These are phyloP conservation scores for Macaria notata DNA, from an alignment of 2,888 invertebrate species.

Conservation along the genomic window DNA sequence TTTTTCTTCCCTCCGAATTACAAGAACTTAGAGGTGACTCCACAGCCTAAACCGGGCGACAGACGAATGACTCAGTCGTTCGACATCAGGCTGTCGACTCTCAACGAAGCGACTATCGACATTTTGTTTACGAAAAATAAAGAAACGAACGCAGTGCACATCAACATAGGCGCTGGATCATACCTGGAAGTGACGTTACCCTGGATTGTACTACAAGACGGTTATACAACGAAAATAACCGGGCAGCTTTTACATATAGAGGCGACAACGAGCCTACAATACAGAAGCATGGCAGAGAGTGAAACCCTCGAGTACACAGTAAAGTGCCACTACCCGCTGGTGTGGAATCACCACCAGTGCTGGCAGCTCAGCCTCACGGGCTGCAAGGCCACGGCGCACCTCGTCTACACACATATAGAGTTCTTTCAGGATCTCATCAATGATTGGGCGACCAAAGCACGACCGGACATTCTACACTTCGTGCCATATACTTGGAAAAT, in stretches of 20 bases:
- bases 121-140: slow-evolving; percentile 96
- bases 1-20: slow-evolving; percentile 97
- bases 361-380: slow-evolving; percentile 96
- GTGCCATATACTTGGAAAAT: slow-evolving; percentile 99
- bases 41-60: slow-evolving; percentile 93
- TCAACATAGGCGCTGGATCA: slow-evolving; percentile 97
- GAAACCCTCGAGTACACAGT: slow-evolving; percentile 97
- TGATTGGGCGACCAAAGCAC: slow-evolving; percentile 97
- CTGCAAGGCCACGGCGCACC: slow-evolving; percentile 95
- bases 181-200: slow-evolving; percentile 98
- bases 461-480: slow-evolving; percentile 96
- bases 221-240: slow-evolving; percentile 94
- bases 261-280: slow-evolving; percentile 97
- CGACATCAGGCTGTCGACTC: slow-evolving; percentile 94
- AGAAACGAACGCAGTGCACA: slow-evolving; percentile 98
- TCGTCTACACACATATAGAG: slow-evolving; percentile 97
- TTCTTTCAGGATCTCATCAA: slow-evolving; percentile 98
- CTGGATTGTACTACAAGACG: slow-evolving; percentile 94
- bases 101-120: slow-evolving; percentile 97
- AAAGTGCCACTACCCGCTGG: slow-evolving; percentile 93
- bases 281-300: slow-evolving; percentile 95
- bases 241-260: slow-evolving; percentile 97
- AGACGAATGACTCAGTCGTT: slow-evolving; percentile 94
- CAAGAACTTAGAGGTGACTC: slow-evolving; percentile 89
- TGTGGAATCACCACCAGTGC: slow-evolving; percentile 98